These are phyloP conservation scores for Myotis davidii DNA, from an alignment of 2,113 vertebrate genomes.

Conservation along the genomic window DNA sequence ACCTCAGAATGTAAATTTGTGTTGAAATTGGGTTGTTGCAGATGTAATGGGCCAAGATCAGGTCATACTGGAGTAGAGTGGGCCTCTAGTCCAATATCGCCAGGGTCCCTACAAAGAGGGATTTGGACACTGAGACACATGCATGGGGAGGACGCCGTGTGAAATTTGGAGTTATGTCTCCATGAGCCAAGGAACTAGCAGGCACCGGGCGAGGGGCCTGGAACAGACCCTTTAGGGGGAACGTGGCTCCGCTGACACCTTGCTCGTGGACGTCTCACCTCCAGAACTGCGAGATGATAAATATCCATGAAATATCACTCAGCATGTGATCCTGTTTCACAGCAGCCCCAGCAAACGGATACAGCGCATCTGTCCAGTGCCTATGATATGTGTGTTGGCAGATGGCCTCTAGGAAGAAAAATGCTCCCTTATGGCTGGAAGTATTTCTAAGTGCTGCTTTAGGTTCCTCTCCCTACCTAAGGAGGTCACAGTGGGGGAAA, in stretches of 20 bases:
- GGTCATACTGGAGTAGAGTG: not conserved
- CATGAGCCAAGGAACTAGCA: not conserved
- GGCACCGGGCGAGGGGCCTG: fast-evolving
- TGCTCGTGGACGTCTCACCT: not conserved
- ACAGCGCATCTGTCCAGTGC: not conserved
- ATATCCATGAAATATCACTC: not conserved
- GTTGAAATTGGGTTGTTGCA: not conserved
- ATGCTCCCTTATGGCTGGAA: not conserved
- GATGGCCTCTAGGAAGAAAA: not conserved
- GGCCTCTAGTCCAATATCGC: not conserved
- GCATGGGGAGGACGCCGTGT: fast-evolving
- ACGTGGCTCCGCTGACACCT: fast-evolving
- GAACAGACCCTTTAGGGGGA: not conserved
- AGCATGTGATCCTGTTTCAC: not conserved
- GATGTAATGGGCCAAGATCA: not conserved
- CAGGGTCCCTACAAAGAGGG: not conserved
- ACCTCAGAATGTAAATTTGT: not conserved
- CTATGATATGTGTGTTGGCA: not conserved
- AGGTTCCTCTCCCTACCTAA: not conserved
- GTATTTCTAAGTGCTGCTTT: not conserved
- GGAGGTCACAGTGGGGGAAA: not conserved
- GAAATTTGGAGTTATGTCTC: not conserved
- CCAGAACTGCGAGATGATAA: not conserved
- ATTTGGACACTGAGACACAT: not conserved
- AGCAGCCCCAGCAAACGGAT: fast-evolving